Evolutionary conservation across 2,888 invertebrate genomes (phyloP).

Genomic region (Stictocephala bisonia): DNA sequence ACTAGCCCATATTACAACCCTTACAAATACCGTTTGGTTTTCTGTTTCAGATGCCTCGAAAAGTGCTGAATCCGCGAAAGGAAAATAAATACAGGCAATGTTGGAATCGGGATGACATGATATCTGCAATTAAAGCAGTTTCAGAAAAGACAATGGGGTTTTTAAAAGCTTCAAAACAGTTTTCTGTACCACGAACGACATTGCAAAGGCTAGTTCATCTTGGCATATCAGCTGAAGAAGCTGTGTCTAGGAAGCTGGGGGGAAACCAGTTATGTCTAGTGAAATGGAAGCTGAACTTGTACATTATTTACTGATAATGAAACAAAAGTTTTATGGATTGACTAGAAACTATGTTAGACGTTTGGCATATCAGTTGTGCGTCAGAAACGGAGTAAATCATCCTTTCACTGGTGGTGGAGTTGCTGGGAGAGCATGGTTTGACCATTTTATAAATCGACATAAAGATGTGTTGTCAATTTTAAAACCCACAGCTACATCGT

Average conservation of each 20-base stretch:
- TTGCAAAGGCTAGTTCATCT: slow-evolving; percentile 30
- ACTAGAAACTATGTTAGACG: slow-evolving; percentile 45
- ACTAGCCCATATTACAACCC: slow-evolving; percentile 20
- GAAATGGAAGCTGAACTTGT: slow-evolving; percentile 47
- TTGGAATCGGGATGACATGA: neutral
- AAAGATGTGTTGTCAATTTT: slow-evolving; percentile 28
- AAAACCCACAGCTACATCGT: slow-evolving; percentile 30
- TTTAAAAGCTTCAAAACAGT: neutral
- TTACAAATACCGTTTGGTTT: neutral
- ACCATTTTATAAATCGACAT: slow-evolving; percentile 39
- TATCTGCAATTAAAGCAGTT: neutral
- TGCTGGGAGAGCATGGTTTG: slow-evolving; percentile 49
- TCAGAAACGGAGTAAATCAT: slow-evolving; percentile 51
- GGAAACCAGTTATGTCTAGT: slow-evolving; percentile 16
- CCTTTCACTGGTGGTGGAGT: slow-evolving; percentile 43
- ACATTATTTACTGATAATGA: slow-evolving; percentile 45
- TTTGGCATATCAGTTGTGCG: slow-evolving; percentile 48
- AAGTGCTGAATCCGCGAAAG: neutral
- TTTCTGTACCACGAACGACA: slow-evolving; percentile 33
- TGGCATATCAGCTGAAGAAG: neutral
- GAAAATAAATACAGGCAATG: neutral
- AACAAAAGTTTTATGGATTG: slow-evolving; percentile 46
- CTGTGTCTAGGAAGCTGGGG: slow-evolving; percentile 28
- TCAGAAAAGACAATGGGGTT: slow-evolving; percentile 8
- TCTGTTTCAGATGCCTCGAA: slow-evolving; percentile 22